Evolutionary conservation across 2,888 invertebrate species (phyloP), one percentile per base, ranked within the genome.

Genomic region (Pimpla rufipes): DNA sequence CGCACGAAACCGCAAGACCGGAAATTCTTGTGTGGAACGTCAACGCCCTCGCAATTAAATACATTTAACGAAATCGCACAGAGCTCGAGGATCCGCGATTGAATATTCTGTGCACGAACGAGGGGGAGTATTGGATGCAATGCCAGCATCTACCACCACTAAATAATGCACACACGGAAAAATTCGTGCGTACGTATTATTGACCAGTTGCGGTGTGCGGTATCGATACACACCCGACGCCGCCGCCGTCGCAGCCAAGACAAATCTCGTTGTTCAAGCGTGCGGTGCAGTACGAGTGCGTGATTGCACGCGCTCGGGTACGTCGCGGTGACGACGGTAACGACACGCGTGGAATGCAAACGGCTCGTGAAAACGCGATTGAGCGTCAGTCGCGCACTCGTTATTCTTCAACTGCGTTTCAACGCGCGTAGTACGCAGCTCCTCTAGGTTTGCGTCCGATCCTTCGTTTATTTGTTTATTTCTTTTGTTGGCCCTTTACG

Each of bases 221-320:
- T 47, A 64, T 70, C 75, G 62, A 55, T 64, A 62, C 62, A 40
- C 37, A 67, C 13, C 45, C 13, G n/a, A n/a, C n/a, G n/a, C n/a
- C n/a, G n/a, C n/a, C n/a, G n/a, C n/a, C n/a, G n/a, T n/a, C n/a
- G n/a, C n/a, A n/a, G 45, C 55, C 55, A 23, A 23, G 23, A 23
- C 11, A 11, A 8, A 50, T 18, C 5, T 29, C 13, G 23, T 10
- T 10, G 13, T 29, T 21, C 21, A 13, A 18, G 45, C 8, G 35
- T 5, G 67, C 13, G 18, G 57, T 75, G 83, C 76, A 76, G 73
- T 85, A 88, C 1, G 16, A 87, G 86, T 83, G 89, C 90, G 85
- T 89, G 81, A 80, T 83, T 87, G 89, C 90, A 89, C 90, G 90
- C 86, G 87, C 79, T 81, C 35, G 45, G 50, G 67, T n/a, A 83